These are phyloP conservation scores for Syngnathus scovelli DNA, from an alignment of 2,113 vertebrate genomes.

Conservation along the genomic window DNA sequence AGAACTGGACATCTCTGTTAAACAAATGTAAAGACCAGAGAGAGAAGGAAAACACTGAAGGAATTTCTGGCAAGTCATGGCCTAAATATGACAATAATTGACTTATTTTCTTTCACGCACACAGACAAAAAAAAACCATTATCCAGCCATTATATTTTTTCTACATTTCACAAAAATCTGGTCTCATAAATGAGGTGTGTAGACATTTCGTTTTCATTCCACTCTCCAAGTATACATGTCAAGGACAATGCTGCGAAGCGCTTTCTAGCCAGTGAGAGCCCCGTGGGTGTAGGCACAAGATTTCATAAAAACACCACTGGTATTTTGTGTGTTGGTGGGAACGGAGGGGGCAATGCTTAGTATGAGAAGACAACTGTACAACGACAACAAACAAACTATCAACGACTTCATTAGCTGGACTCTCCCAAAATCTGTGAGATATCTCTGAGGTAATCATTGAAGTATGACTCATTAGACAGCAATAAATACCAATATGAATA, in stretches of 20 bases:
- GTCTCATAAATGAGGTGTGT: neutral
- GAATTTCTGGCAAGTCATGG: neutral
- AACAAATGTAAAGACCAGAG: neutral
- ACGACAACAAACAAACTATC: constrained; percentile 35
- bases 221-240: neutral
- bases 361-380: constrained; percentile 43
- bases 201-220: neutral
- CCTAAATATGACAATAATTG: neutral
- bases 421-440: constrained; percentile 72
- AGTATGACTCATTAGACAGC: constrained; percentile 73
- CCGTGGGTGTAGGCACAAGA: constrained; percentile 56
- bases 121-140: neutral
- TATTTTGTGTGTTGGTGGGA: constrained; percentile 51
- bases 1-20: neutral
- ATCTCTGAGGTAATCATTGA: constrained; percentile 76
- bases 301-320: constrained; percentile 50
- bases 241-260: constrained; percentile 23
- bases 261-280: constrained; percentile 38
- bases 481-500: constrained; percentile 79
- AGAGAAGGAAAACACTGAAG: neutral
- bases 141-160: neutral
- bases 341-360: constrained; percentile 46
- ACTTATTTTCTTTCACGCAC: neutral
- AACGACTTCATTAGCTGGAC: constrained; percentile 72
- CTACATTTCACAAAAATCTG: neutral